A percentile compares a stretch with the other conserved stretches of the same genome.
phyloP scores from a whole-genome alignment of 53 echinoderm and acorn worm genomes.

The Paelopatides confundens region DNA sequence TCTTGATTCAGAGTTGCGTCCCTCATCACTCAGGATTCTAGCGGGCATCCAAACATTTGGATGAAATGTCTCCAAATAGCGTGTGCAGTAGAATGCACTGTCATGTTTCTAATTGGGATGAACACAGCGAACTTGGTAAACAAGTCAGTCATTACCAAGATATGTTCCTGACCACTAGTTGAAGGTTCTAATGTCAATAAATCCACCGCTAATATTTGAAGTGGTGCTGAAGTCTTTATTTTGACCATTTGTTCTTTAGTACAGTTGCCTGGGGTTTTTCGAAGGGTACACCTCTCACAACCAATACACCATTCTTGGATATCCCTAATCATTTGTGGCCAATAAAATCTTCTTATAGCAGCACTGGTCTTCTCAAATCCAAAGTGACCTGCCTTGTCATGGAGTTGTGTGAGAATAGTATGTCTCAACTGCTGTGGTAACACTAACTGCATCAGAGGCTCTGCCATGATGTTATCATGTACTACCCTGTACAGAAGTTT shows the following conservation, averaged over 20 bases:
- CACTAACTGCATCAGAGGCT: not conserved
- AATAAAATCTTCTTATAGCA: conserved; percentile 8
- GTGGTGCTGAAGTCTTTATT: conserved; percentile 35
- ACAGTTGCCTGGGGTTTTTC: not conserved
- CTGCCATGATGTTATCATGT: not conserved
- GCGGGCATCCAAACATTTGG: conserved; percentile 48
- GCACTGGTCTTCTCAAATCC: not conserved
- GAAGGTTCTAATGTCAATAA: conserved; percentile 39
- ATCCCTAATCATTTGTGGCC: conserved; percentile 24
- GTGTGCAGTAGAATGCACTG: conserved; percentile 13
- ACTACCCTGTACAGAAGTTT: too few relatives aligned
- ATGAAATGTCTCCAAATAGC: conserved; percentile 31
- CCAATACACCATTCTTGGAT: not conserved
- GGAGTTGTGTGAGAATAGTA: conserved; percentile 6
- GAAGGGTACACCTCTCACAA: conserved; percentile 5
- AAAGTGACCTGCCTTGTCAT: conserved; percentile 5
- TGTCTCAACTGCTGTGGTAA: conserved; percentile 12
- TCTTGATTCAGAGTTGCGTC: conserved; percentile 53
- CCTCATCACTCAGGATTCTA: conserved; percentile 59
- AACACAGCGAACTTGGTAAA: conserved; percentile 55
- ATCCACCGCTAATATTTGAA: conserved; percentile 42
- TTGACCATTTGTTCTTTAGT: not conserved
- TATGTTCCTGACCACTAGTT: not conserved
- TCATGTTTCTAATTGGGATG: conserved; percentile 50
- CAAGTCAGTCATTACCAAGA: conserved; percentile 59